Conservation (phyloP, 2,888 invertebrate species). For the Hedya salicella region DNA sequence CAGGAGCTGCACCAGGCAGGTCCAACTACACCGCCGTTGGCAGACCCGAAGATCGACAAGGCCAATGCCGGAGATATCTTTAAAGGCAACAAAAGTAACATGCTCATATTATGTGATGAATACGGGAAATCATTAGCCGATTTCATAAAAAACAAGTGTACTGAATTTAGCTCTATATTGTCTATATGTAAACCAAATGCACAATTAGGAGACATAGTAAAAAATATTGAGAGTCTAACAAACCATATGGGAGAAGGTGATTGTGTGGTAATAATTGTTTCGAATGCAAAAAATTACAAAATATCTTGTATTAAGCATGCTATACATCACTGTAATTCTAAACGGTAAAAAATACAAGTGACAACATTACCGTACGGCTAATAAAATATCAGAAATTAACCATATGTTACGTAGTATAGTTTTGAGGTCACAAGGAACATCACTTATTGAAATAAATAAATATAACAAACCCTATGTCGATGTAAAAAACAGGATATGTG, state of each 20-base stretch:
- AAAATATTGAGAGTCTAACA: background rate
- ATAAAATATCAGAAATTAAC: background rate
- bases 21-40: too few species aligned
- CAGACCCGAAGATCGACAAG: too few species aligned
- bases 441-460: too few species aligned
- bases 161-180: background rate
- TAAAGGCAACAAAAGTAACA: too few species aligned
- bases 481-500: too few species aligned
- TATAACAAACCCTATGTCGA: too few species aligned
- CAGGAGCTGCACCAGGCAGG: too few species aligned
- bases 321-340: background rate
- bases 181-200: constrained; percentile 2
- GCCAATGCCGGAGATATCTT: too few species aligned
- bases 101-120: too few species aligned
- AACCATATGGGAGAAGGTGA: background rate
- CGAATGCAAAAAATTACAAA: background rate
- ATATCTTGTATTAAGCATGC: background rate
- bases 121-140: background rate
- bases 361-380: background rate
- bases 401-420: background rate
- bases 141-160: background rate
- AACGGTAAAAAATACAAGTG: background rate
- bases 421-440: background rate
- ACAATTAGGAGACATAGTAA: background rate
- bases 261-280: background rate